Evolutionary conservation across 2,113 vertebrate genomes (phyloP).

Genomic region (Lepidiolamprologus cunningtoni): DNA sequence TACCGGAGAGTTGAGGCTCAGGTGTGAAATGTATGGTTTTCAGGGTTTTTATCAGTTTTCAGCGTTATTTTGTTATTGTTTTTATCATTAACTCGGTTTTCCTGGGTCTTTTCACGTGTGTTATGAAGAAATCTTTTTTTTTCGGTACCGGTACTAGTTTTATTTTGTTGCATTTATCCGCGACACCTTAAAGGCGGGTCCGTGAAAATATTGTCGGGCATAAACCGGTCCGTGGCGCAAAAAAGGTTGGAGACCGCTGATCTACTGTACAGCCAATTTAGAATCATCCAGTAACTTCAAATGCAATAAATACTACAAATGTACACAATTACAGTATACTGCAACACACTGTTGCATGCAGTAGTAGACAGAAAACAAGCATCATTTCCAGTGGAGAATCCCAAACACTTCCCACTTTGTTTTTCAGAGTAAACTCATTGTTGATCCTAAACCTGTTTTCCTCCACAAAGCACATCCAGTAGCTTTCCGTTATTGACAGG

Average conservation of each 20-base stretch:
- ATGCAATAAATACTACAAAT: rapidly evolving
- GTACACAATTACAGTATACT: background rate
- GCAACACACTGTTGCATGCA: background rate
- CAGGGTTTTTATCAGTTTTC: too few species aligned
- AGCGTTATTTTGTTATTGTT: too few species aligned
- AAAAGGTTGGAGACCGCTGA: rapidly evolving
- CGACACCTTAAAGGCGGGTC: rapidly evolving
- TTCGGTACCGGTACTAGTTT: too few species aligned
- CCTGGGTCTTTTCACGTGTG: too few species aligned
- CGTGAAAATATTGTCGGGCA: rapidly evolving
- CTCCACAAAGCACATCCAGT: background rate
- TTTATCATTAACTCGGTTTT: rapidly evolving
- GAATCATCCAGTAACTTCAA: background rate
- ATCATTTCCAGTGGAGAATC: background rate
- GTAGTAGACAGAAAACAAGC: rapidly evolving
- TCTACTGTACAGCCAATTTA: background rate
- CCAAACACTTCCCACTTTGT: background rate
- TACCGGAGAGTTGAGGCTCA: too few species aligned
- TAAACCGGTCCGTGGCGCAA: too few species aligned
- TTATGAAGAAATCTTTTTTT: too few species aligned
- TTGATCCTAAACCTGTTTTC: rapidly evolving
- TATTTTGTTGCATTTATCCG: too few species aligned
- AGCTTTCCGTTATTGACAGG: background rate
- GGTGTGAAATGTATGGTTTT: too few species aligned
- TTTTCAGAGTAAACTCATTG: background rate